phyloP scores from a whole-genome alignment of 2,797 vertebrate species.

The Dermochelys coriacea region DNA sequence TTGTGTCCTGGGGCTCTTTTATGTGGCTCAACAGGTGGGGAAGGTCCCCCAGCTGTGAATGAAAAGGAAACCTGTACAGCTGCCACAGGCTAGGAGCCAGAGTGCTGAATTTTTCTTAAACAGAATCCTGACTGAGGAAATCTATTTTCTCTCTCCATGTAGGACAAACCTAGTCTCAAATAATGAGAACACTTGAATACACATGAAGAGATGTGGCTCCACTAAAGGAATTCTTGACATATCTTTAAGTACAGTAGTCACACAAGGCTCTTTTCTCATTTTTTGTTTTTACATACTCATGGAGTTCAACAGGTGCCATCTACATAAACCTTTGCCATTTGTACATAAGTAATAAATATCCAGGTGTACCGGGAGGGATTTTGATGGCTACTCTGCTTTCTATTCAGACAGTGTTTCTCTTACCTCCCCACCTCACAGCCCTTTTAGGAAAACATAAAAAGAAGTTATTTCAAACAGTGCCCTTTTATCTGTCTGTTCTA shows the following conservation, averaged over 20 bases:
- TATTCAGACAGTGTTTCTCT: not conserved
- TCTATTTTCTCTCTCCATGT: slow-evolving; percentile 17
- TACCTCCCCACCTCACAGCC: not conserved
- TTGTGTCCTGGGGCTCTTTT: slow-evolving; percentile 12
- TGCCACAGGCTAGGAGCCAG: not conserved
- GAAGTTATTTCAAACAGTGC: not conserved
- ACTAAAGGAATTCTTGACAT: not conserved
- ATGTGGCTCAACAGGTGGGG: slow-evolving; percentile 17
- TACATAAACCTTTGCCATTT: not conserved
- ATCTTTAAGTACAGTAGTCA: not conserved
- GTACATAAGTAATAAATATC: not conserved
- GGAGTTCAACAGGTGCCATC: not conserved
- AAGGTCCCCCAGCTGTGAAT: not conserved
- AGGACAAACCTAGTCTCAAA: not conserved
- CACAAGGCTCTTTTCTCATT: not conserved
- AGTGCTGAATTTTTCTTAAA: not conserved
- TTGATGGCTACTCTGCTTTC: not conserved
- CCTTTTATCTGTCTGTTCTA: not conserved
- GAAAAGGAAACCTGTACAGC: slow-evolving; percentile 20
- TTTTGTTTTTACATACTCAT: not conserved
- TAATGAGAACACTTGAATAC: not conserved
- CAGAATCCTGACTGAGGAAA: not conserved
- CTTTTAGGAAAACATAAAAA: not conserved
- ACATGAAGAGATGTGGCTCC: not conserved
- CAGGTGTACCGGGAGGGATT: not conserved